A percentile compares a stretch with the other conserved stretches of the same genome.
These are phyloP conservation scores for Lycocerus yunnanus DNA, from an alignment of 2,888 invertebrate genomes.

Conservation along the genomic window DNA sequence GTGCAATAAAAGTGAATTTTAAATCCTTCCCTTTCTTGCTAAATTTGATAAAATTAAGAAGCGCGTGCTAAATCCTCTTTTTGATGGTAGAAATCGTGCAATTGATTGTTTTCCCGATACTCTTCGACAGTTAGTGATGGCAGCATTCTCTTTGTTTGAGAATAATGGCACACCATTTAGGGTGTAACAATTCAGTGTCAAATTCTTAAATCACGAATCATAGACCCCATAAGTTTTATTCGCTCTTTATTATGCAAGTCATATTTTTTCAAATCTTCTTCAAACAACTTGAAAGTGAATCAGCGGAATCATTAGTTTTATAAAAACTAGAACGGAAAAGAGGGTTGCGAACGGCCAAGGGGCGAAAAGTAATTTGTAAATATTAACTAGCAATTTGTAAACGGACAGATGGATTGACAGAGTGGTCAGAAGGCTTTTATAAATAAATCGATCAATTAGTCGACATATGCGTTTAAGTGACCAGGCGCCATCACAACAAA, in stretches of 20 bases:
- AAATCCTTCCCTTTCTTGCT: not conserved
- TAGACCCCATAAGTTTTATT: not conserved
- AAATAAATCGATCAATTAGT: not conserved
- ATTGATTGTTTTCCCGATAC: not conserved
- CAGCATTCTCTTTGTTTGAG: not conserved
- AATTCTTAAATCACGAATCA: not conserved
- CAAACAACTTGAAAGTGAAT: not conserved
- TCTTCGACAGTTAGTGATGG: not conserved
- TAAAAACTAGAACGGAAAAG: not conserved
- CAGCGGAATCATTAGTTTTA: not conserved
- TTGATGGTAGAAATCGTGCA: not conserved
- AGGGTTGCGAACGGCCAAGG: not conserved
- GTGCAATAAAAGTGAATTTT: not conserved
- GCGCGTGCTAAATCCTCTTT: not conserved
- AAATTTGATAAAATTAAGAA: not conserved
- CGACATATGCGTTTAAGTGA: not conserved
- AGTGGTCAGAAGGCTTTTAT: not conserved
- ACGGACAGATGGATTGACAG: not conserved
- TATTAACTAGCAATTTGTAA: not conserved
- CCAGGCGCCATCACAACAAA: not conserved
- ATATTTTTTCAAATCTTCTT: not conserved
- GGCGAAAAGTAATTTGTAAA: not conserved
- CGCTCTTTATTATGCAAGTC: not conserved
- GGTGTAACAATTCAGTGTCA: not conserved
- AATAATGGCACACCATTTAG: not conserved